Conservation (phyloP, 2,797 vertebrate genomes). For the Bradypus variegatus region DNA sequence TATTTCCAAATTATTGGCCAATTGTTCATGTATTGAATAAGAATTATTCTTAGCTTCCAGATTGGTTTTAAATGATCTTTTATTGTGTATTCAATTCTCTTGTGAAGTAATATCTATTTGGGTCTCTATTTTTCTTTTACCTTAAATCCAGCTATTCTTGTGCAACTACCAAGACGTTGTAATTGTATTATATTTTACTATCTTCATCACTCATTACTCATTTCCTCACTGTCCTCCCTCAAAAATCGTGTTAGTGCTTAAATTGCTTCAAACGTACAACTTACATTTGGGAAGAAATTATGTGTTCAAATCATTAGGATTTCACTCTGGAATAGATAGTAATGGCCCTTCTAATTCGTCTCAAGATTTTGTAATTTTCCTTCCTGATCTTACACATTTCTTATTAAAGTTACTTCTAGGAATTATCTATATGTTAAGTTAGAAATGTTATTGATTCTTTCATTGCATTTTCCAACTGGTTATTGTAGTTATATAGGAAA, state of each 20-base stretch:
- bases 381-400: background rate
- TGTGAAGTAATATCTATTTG: background rate
- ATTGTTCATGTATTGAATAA: background rate
- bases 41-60: background rate
- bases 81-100: background rate
- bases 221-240: background rate
- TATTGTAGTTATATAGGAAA: background rate
- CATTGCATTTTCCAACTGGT: background rate
- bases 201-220: background rate
- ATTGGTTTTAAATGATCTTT: constrained; percentile 1
- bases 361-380: background rate
- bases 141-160: constrained; percentile 24
- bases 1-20: background rate
- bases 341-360: background rate
- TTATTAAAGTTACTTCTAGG: constrained; percentile 11
- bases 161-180: background rate
- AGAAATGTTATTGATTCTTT: background rate
- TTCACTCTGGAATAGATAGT: background rate
- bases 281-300: background rate
- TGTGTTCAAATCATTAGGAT: background rate
- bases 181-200: constrained; percentile 21
- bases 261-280: background rate
- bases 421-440: background rate
- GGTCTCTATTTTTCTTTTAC: background rate
- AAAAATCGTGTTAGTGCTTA: background rate